Evolutionary conservation across 2,888 invertebrate species (phyloP).

Genomic region (Cactoblastis cactorum): DNA sequence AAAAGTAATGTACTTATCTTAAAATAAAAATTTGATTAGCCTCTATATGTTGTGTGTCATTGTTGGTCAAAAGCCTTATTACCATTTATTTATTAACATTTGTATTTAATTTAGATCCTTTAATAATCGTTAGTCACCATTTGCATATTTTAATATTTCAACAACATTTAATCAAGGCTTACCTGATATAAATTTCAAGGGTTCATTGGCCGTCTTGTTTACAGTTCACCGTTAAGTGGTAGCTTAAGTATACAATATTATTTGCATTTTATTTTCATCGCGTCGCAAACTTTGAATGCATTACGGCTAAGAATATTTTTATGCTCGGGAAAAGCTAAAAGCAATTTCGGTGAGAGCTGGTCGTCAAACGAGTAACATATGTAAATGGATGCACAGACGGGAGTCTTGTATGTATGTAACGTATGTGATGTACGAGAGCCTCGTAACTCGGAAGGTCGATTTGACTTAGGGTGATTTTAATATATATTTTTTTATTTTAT

Average conservation of each 20-base stretch:
- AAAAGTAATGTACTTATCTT: too few relatives aligned
- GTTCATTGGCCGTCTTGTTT: conserved; percentile 4
- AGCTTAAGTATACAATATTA: conserved; percentile 3
- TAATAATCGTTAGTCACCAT: too few relatives aligned
- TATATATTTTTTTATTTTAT: conserved; percentile 18
- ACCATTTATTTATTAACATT: too few relatives aligned
- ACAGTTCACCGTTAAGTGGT: neutral
- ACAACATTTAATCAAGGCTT: too few relatives aligned
- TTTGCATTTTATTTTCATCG: conserved; percentile 15
- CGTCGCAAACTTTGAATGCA: conserved; percentile 28
- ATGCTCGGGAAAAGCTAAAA: conserved; percentile 38
- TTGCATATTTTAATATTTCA: too few relatives aligned
- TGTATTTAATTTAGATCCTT: too few relatives aligned
- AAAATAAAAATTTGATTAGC: too few relatives aligned
- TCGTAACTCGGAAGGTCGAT: conserved; percentile 22
- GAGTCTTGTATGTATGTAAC: conserved; percentile 14
- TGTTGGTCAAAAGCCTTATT: too few relatives aligned
- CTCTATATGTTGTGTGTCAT: too few relatives aligned
- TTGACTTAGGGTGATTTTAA: conserved; percentile 18
- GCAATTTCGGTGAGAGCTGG: conserved; percentile 52
- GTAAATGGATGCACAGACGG: conserved; percentile 38
- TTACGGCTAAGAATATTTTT: conserved; percentile 34
- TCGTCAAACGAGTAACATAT: conserved; percentile 36
- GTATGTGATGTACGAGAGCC: conserved; percentile 3
- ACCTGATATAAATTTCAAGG: too few relatives aligned